Evolutionary conservation across 2,888 invertebrate species (phyloP), one percentile per base, ranked within the genome.

Genomic region (Emmelina monodactyla): DNA sequence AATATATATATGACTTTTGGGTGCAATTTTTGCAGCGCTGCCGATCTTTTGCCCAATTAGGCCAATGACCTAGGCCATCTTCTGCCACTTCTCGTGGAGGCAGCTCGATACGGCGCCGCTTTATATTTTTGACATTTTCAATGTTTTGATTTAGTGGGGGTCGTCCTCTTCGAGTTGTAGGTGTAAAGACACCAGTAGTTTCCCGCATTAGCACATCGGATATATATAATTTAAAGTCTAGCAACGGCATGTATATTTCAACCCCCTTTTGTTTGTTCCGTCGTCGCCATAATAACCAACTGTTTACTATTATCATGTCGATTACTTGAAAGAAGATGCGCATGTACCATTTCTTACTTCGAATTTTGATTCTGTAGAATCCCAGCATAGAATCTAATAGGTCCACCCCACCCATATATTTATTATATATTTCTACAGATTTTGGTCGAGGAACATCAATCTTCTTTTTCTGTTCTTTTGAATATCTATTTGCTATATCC

Each of bases 321-420:
- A 52, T 15, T 16, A 53, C 37, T 37, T 54, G 51, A 33, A 49
- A 51, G 33, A 51, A 51, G 7, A 53, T 29, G 2, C 47, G 39
- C 28, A 46, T 35, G 32, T 53, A 55, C 48, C 47, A 53, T 37
- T 52, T 50, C 14, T 45, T 47, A 16, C 38, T 44, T 11, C 45
- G 25, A n/a, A 51, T 45, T 33, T 49, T 39, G n/a, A 55, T 51
- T 34, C 49, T 41, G 35, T 53, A 53, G 22, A 40, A 45, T 5
- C 50, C 46, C 14, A 50, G 34, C 44, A 48, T 48, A 1, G 45
- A 37, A 38, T 46, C 46, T 22, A 49, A 37, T 16, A 48, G 37
- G 37, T 49, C 49, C n/a, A 50, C 50, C 6, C 47, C 50, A 13
- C 48, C 47, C 46, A 50, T 50, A 22, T 50, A 40, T 41, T 43